Base-by-base conservation (phyloP, 2,113 vertebrate genomes). In the Piprites chloris region DNA sequence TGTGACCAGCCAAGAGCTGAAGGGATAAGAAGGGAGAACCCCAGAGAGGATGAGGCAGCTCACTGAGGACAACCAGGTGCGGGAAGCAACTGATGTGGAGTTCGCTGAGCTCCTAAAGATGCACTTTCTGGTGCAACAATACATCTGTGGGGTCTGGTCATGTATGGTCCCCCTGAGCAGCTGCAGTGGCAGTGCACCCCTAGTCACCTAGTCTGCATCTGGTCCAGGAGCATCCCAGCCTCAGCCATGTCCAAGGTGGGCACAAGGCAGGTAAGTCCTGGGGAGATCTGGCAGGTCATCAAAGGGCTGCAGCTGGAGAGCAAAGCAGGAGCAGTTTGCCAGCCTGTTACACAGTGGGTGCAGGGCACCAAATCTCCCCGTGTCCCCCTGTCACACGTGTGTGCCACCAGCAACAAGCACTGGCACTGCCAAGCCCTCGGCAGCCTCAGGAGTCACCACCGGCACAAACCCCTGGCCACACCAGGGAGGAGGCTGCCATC, bases 341-440 rank as follows among this genome's bases (percentile, higher is more conserved):
- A 90, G 63, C 20, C 19, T 14, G n/a, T 6, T 14, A 4, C 44
- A 9, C 1, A 2, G 1, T 1, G 1, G 7, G 42, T 11, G 16
- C 50, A 15, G 76, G n/a, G 50, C 65, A 59, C 14, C 59, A 7
- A 7, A 39, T 30, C 39, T 53, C n/a, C 68, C 55, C 1, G 0
- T 0, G 13, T 13, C 14, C 4, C 0, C 73, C 47, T 24, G 41
- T 16, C 16, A 6, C 28, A 0, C 4, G n/a, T 5, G 22, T 26
- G 55, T 1, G 3, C 68, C 21, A n/a, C 69, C 42, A 4, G 55
- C 74, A 41, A 3, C 13, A 7, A 52, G 37, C 50, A 1, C n/a
- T 13, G 46, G 3, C 18, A 0, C 69, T 39, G 30, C 73, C 65
- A 39, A 55, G 33, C 33, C 77, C 84, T 49, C 1, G 4, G 63